Evolutionary conservation across 23 tunicate species (phyloP).

Genomic region (Styela plicata): DNA sequence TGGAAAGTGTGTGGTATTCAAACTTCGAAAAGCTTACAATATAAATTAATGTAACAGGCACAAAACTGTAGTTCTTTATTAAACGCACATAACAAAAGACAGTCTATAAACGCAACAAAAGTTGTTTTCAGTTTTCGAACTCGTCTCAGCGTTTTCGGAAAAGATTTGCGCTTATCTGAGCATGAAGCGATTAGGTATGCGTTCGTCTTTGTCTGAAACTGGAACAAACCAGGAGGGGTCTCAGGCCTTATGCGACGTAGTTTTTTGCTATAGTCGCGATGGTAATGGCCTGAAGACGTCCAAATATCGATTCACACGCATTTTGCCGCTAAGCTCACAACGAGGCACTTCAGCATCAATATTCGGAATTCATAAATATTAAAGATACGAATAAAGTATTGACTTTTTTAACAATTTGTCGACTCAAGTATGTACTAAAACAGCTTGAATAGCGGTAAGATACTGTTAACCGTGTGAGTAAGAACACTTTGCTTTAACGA

Average conservation of each 20-base stretch:
- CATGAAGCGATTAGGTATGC: conserved; percentile 27
- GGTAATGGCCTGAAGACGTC: conserved; percentile 18
- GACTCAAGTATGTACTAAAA: conserved; percentile 14
- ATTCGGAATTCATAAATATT: background rate
- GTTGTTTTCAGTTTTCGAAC: background rate
- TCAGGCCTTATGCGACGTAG: background rate
- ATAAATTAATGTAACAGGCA: too few relatives aligned
- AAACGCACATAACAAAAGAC: too few relatives aligned
- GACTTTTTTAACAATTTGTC: background rate
- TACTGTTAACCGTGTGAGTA: conserved; percentile 19
- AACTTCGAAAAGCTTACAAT: too few relatives aligned
- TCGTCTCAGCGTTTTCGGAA: background rate
- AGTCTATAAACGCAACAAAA: too few relatives aligned
- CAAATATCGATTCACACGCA: conserved; percentile 32
- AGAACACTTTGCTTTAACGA: conserved; percentile 25
- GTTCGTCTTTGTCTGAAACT: background rate
- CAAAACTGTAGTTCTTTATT: too few relatives aligned
- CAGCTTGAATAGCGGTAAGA: background rate
- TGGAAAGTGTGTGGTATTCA: too few relatives aligned
- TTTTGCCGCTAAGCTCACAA: conserved; percentile 15
- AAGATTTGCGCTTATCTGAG: conserved; percentile 25
- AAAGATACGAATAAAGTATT: background rate
- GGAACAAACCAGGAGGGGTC: background rate
- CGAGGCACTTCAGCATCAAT: background rate
- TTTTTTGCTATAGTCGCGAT: background rate